Percentiles rank a stretch among this genome's conserved stretches.
phyloP scores from a whole-genome alignment of 2,113 vertebrate genomes.

The Neomonachus schauinslandi region DNA sequence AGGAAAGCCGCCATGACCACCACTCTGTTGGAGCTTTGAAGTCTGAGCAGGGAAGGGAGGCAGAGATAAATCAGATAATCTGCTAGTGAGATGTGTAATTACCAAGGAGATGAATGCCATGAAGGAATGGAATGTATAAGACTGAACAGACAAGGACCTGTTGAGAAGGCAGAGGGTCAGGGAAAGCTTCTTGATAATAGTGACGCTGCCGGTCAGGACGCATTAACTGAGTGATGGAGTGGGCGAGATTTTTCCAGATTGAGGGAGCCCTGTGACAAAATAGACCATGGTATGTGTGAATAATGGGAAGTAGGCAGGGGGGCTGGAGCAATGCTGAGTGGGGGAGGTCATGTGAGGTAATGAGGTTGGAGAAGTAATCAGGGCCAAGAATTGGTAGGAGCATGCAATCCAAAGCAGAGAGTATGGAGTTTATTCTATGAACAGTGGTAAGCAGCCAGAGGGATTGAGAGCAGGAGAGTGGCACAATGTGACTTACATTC shows the following conservation, averaged over 20 bases:
- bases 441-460: background rate
- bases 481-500: background rate
- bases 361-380: background rate
- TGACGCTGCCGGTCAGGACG: background rate
- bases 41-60: background rate
- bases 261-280: background rate
- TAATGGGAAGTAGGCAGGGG: background rate
- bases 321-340: background rate
- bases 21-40: background rate
- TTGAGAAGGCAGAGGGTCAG: background rate
- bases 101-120: background rate
- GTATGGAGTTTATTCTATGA: background rate
- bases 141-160: background rate
- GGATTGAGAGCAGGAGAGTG: background rate
- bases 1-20: background rate
- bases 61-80: background rate
- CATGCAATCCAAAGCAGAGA: background rate
- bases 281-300: background rate
- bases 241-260: background rate
- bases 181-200: background rate
- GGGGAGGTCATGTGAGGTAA: background rate
- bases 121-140: background rate
- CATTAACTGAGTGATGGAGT: background rate
- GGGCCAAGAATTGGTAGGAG: background rate
- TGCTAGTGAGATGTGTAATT: background rate